These are phyloP conservation scores for Cremastinae sp. DNA, from an alignment of 2,888 invertebrate genomes.

Conservation along the genomic window DNA sequence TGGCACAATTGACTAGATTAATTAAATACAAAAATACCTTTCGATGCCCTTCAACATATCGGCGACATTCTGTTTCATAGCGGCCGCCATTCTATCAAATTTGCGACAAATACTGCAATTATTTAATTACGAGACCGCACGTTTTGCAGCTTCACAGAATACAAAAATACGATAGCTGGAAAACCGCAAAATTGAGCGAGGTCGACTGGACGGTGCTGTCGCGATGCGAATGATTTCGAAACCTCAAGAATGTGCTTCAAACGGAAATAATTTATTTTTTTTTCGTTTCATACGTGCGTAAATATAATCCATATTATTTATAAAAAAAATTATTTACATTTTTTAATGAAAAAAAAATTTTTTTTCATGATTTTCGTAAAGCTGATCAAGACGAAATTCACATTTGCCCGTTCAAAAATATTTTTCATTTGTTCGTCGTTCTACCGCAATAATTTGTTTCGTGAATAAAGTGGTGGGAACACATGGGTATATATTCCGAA, in stretches of 20 bases:
- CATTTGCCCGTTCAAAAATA: too few species aligned
- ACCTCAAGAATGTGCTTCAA: too few species aligned
- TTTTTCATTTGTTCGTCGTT: background rate
- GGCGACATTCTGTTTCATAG: constrained; percentile 92
- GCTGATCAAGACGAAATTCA: too few species aligned
- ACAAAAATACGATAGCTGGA: background rate
- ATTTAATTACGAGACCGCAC: constrained; percentile 29
- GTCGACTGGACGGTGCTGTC: too few species aligned
- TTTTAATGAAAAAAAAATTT: too few species aligned
- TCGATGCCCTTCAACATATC: constrained; percentile 95
- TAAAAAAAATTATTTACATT: too few species aligned
- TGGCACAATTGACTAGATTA: background rate
- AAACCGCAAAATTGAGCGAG: background rate
- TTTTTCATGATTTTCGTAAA: too few species aligned
- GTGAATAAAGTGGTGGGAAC: background rate
- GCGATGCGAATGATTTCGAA: too few species aligned
- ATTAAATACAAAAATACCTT: constrained; percentile 83
- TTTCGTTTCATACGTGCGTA: too few species aligned
- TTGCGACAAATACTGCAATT: constrained; percentile 20
- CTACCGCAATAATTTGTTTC: background rate
- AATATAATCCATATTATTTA: too few species aligned
- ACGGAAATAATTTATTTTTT: too few species aligned
- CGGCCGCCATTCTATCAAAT: constrained; percentile 85
- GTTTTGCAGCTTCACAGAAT: constrained; percentile 30
- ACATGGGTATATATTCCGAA: background rate